phyloP scores from a whole-genome alignment of 2,113 vertebrate species.

The Uropsilus gracilis region DNA sequence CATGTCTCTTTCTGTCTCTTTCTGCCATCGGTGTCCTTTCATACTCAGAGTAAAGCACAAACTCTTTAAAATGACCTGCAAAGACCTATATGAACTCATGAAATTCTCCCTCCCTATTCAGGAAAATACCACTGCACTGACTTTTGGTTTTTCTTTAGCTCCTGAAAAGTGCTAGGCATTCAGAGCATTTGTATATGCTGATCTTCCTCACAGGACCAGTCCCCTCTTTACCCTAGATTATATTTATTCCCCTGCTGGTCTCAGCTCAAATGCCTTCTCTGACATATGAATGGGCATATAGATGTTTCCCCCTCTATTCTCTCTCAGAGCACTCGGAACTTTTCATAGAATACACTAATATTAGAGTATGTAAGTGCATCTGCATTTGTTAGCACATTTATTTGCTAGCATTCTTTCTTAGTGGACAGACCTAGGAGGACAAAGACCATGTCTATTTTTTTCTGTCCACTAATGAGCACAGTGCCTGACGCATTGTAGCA shows the following conservation, averaged over 20 bases:
- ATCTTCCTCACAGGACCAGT: neutral
- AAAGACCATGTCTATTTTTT: neutral
- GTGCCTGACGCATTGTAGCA: neutral
- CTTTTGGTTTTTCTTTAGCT: conserved; percentile 3
- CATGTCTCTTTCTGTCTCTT: neutral
- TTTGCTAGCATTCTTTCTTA: neutral
- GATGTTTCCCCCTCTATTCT: neutral
- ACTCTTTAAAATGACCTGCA: neutral
- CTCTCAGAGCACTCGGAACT: neutral
- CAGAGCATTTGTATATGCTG: neutral
- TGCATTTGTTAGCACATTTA: neutral
- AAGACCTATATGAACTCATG: neutral
- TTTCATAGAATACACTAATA: neutral
- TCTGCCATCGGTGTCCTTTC: neutral
- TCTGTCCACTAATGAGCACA: neutral
- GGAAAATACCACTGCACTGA: neutral
- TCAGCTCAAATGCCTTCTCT: neutral
- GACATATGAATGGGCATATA: rapidly evolving
- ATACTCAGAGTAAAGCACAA: neutral
- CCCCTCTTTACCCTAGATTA: neutral
- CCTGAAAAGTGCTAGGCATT: neutral
- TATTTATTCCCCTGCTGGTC: neutral
- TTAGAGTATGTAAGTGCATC: neutral
- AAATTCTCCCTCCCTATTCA: neutral
- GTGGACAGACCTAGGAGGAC: neutral